Conservation (phyloP, 2,888 invertebrate genomes). For the Ichneumoninae sp. region DNA sequence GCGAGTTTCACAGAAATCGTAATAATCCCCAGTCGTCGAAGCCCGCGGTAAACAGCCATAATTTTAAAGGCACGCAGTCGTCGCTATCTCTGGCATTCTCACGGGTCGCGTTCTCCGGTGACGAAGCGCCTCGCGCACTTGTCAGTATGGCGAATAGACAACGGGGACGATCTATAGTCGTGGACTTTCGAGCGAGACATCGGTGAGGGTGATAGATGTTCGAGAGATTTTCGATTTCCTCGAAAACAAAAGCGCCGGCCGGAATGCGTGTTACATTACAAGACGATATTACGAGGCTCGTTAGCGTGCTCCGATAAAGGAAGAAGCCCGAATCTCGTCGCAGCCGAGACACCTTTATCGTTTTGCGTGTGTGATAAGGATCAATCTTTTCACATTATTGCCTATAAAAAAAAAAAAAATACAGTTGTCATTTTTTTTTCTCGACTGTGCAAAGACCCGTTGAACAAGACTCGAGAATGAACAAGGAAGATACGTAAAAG, state of each 20-base stretch:
- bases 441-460: neutral
- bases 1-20: neutral
- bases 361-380: neutral
- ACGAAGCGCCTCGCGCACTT: neutral
- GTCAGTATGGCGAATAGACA: neutral
- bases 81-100: neutral
- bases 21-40: neutral
- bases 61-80: neutral
- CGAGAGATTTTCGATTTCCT: too few species aligned
- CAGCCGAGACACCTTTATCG: neutral
- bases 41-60: slow-evolving; percentile 2
- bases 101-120: neutral
- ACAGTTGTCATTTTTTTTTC: neutral
- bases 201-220: too few species aligned
- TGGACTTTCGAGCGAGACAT: neutral
- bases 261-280: neutral
- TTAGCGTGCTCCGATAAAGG: neutral
- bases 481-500: neutral
- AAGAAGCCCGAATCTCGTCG: neutral
- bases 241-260: neutral
- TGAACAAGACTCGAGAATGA: neutral
- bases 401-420: neutral
- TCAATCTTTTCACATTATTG: neutral
- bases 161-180: neutral
- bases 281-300: neutral